These are phyloP conservation scores for Micrastur ruficollis DNA, from an alignment of 2,797 vertebrate species.

Conservation along the genomic window DNA sequence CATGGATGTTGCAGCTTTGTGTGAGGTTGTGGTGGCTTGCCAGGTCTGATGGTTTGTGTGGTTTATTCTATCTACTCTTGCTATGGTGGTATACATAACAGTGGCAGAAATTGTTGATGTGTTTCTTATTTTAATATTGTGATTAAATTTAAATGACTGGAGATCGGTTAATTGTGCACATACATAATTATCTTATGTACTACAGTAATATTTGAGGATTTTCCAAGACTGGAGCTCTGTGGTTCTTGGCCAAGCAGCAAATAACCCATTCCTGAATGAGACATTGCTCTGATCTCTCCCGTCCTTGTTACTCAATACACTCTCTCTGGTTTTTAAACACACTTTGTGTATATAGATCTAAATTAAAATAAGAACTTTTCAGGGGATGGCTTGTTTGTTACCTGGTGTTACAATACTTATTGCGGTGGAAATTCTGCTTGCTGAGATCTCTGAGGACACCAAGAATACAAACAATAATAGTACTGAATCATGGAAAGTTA, in stretches of 20 bases:
- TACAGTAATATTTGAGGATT: background rate
- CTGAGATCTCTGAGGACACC: constrained; percentile 18
- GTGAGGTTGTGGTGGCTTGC: background rate
- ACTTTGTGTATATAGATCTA: background rate
- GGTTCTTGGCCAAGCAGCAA: background rate
- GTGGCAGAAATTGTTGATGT: background rate
- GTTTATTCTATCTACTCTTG: background rate
- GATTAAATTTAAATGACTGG: constrained; percentile 19
- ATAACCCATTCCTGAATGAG: background rate
- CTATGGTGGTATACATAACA: background rate
- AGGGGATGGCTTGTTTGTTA: constrained; percentile 23
- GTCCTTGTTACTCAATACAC: background rate
- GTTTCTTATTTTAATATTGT: constrained; percentile 16
- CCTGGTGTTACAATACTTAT: background rate
- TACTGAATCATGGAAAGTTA: constrained; percentile 15
- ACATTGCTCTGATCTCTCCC: constrained; percentile 8
- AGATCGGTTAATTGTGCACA: background rate
- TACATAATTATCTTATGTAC: background rate
- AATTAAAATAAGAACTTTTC: constrained; percentile 12
- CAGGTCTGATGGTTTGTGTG: background rate
- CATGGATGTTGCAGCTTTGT: background rate
- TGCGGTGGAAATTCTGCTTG: background rate
- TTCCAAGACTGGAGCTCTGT: background rate
- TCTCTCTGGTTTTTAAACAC: constrained; percentile 2
- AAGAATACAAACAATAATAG: constrained; percentile 36